Conservation (phyloP, 2,113 vertebrate genomes). For the Apteryx mantelli region DNA sequence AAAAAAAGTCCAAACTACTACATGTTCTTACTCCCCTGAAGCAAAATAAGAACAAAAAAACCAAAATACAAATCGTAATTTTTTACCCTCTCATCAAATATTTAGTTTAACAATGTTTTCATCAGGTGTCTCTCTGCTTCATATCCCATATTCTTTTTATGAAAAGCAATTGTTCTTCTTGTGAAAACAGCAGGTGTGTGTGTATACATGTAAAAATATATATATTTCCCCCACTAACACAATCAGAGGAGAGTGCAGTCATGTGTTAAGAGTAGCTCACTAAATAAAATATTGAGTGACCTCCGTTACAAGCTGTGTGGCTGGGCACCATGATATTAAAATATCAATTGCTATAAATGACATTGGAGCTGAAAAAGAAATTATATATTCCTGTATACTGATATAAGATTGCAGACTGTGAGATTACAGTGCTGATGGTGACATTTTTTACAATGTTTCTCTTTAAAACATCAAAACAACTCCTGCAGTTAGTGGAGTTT, state of each 20-base stretch:
- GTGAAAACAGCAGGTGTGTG: not conserved
- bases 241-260: not conserved
- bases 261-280: not conserved
- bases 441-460: not conserved
- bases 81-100: not conserved
- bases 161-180: not conserved
- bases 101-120: not conserved
- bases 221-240: not conserved
- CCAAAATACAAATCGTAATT: accelerated
- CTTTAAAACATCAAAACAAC: not conserved
- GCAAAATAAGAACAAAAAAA: not conserved
- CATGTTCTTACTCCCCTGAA: not conserved
- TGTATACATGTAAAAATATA: not conserved
- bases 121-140: not conserved
- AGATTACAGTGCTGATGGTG: not conserved
- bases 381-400: not conserved
- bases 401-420: not conserved
- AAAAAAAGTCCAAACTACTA: not conserved
- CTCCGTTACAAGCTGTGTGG: not conserved
- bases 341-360: not conserved
- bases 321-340: not conserved
- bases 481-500: not conserved
- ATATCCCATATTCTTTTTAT: not conserved
- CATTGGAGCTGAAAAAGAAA: not conserved
- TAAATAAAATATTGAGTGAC: not conserved